phyloP scores from a whole-genome alignment of 1,140 invertebrate species.

The Adoxophyes honmai region DNA sequence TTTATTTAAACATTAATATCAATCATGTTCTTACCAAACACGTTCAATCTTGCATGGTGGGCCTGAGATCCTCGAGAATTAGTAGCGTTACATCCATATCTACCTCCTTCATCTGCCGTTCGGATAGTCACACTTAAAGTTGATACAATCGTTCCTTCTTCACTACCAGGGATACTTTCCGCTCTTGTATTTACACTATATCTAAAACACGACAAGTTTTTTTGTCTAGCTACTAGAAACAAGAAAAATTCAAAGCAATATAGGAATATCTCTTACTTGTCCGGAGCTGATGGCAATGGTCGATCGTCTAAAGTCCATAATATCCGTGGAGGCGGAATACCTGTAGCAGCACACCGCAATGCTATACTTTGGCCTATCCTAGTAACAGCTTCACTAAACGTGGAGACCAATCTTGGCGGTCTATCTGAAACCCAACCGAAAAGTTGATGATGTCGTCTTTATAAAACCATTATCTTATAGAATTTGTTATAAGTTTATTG shows the following conservation, averaged over 20 bases:
- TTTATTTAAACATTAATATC: not conserved
- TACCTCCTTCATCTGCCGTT: constrained; percentile 62
- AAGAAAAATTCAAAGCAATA: not conserved
- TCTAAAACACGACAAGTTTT: constrained; percentile 28
- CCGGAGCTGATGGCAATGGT: constrained; percentile 58
- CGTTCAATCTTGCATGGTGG: constrained; percentile 64
- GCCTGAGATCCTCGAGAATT: constrained; percentile 62
- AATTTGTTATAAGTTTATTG: too few relatives aligned
- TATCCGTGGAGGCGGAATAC: constrained; percentile 59
- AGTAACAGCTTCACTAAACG: constrained; percentile 65
- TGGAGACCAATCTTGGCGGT: constrained; percentile 59
- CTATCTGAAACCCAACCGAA: constrained; percentile 54
- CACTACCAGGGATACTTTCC: constrained; percentile 51
- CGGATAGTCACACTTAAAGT: constrained; percentile 63
- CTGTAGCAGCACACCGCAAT: constrained; percentile 58
- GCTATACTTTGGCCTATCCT: constrained; percentile 64
- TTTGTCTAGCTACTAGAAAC: too few relatives aligned
- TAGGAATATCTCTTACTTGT: constrained; percentile 46
- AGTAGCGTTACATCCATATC: constrained; percentile 67
- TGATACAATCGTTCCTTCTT: constrained; percentile 66
- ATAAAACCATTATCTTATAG: too few relatives aligned
- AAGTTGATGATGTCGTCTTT: not conserved
- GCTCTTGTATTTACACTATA: constrained; percentile 69
- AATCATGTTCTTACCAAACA: constrained; percentile 47
- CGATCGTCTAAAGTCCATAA: constrained; percentile 66